A percentile compares a stretch with the other conserved stretches of the same genome.
phyloP scores from a whole-genome alignment of 2,797 vertebrate species.

The Mus caroli region DNA sequence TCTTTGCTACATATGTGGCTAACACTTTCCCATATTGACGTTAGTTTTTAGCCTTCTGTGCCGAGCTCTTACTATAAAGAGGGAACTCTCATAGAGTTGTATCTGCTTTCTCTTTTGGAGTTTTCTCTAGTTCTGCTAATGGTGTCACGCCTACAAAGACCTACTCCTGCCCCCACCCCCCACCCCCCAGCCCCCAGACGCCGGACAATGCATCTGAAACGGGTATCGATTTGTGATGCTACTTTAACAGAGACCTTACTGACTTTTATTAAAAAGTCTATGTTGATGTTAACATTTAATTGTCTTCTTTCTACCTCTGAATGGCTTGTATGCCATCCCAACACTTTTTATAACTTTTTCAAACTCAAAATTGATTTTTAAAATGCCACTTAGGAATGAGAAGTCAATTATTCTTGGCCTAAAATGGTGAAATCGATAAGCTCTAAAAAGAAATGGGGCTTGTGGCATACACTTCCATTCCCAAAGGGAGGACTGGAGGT shows the following conservation, averaged over 20 bases:
- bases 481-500: neutral
- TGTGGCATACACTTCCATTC: neutral
- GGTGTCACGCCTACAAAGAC: neutral
- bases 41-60: constrained; percentile 23
- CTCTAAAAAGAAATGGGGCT: neutral
- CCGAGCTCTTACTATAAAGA: neutral
- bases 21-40: neutral
- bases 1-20: neutral
- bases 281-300: constrained; percentile 58
- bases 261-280: constrained; percentile 50
- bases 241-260: constrained; percentile 4
- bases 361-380: constrained; percentile 40
- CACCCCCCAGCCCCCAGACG: neutral
- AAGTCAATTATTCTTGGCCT: constrained; percentile 25
- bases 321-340: neutral
- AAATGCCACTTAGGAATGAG: constrained; percentile 22
- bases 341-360: constrained; percentile 52
- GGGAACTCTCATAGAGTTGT: constrained; percentile 20
- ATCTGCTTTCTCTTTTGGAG: neutral
- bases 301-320: constrained; percentile 17
- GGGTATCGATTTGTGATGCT: neutral
- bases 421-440: constrained; percentile 39
- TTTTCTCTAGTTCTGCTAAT: constrained; percentile 22
- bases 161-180: neutral
- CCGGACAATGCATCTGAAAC: constrained; percentile 12